Base-by-base conservation (phyloP, 1,140 invertebrate species). In the Drosophila obscura region DNA sequence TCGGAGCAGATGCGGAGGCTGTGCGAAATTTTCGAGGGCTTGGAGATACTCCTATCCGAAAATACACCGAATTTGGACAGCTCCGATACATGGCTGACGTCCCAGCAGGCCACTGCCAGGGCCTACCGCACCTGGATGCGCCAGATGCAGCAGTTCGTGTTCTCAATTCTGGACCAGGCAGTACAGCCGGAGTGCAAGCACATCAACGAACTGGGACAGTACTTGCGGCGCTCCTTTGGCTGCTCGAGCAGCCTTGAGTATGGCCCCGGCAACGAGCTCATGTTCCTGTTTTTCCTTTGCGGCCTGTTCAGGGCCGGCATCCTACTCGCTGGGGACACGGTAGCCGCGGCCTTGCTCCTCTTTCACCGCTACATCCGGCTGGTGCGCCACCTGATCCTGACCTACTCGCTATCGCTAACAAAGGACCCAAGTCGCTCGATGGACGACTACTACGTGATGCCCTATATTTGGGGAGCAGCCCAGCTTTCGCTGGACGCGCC, bases 271-370 rank as follows among this genome's bases (percentile, higher is more conserved):
- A 71, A 87, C 28, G 82, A 85, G 59, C 44, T 81, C 1, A 87
- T 87, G 82, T 85, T 85, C 7, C 2, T 85, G 0, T 87, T 87
- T 46, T 87, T 48, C 7, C 22, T 87, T 7, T 87, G 81, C 39
- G 51, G 53, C 4, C 48, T 85, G 2, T 85, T 87, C 45, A 66
- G 68, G 44, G n/a, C 56, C 0, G 57, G 50, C 4, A 68, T 85
- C 0, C 48, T 87, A 4, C 0, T 15, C 1, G 44, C 28, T 8
- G 31, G 56, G 19, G 82, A 85, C 9, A 87, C 82, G 0, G 44
- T 78, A 0, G 66, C 82, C 2, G 77, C 82, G 0, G 82, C 63
- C 2, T 39, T 85, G n/a, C 2, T 82, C 28, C 69, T 85, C 2
- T 78, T 39, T 6, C 48, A 61, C 6, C 82, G 78, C 4, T 85